These are phyloP conservation scores for Cantharis rustica DNA, from an alignment of 2,888 invertebrate species.

Conservation along the genomic window DNA sequence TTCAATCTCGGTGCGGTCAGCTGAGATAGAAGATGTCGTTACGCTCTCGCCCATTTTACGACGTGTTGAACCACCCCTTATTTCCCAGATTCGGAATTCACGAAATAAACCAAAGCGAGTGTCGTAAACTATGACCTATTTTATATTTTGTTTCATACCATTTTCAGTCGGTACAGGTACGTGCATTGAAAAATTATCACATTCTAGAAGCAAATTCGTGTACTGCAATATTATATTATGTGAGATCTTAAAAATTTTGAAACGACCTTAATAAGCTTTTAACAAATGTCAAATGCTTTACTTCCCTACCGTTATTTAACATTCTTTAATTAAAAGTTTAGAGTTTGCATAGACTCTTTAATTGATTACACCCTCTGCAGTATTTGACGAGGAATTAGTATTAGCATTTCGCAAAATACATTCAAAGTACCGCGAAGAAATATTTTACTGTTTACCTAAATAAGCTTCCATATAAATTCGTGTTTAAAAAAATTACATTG, in stretches of 20 bases:
- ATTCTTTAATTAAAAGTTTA: slow-evolving; percentile 20
- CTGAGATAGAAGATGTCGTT: slow-evolving; percentile 32
- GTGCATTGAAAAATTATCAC: background rate
- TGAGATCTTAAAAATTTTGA: background rate
- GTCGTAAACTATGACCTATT: slow-evolving; percentile 16
- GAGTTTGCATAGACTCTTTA: slow-evolving; percentile 12
- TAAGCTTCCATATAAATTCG: background rate
- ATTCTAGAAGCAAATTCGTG: background rate
- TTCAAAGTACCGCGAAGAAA: background rate
- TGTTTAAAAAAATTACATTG: background rate
- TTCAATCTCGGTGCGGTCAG: slow-evolving; percentile 35
- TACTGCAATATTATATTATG: background rate
- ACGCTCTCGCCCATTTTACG: slow-evolving; percentile 34
- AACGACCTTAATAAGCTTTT: slow-evolving; percentile 2
- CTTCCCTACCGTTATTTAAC: slow-evolving; percentile 12
- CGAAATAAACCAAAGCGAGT: slow-evolving; percentile 15
- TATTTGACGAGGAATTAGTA: slow-evolving; percentile 12
- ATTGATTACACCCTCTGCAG: slow-evolving; percentile 12
- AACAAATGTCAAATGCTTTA: slow-evolving; percentile 6
- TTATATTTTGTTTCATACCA: slow-evolving; percentile 9
- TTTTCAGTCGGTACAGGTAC: slow-evolving; percentile 8
- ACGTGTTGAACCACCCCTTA: slow-evolving; percentile 34
- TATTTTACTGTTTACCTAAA: background rate
- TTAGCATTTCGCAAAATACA: slow-evolving; percentile 3
- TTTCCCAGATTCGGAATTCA: slow-evolving; percentile 22